These are phyloP conservation scores for Chloropsis hardwickii DNA, from an alignment of 2,113 vertebrate species.

Conservation along the genomic window DNA sequence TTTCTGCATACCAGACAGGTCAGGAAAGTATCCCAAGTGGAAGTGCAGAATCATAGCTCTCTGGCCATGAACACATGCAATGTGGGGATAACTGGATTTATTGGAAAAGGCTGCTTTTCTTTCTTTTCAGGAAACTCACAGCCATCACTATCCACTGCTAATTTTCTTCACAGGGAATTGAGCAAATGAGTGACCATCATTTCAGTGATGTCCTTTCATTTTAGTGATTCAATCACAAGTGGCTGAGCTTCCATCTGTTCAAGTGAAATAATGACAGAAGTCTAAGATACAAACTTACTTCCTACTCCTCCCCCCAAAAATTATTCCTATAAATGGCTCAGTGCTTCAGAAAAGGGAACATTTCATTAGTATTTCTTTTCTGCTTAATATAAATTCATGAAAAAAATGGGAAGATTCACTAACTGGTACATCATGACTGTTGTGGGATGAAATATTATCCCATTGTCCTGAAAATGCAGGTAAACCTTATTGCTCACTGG, in stretches of 20 bases:
- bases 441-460: neutral
- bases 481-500: neutral
- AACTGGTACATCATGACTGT: neutral
- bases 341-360: neutral
- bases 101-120: neutral
- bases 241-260: constrained; percentile 25
- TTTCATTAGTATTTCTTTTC: constrained; percentile 10
- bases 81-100: neutral
- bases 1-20: neutral
- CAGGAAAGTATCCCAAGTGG: neutral
- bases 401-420: neutral
- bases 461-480: neutral
- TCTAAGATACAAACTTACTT: neutral
- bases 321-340: neutral
- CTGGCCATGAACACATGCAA: neutral
- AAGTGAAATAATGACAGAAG: neutral
- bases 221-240: constrained; percentile 1
- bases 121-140: neutral
- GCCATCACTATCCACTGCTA: neutral
- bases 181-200: neutral
- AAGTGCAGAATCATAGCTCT: neutral
- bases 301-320: neutral
- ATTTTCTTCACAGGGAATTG: neutral
- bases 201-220: neutral
- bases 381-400: neutral